Base-by-base conservation (phyloP, 2,113 vertebrate genomes). In the Myxocyprinus asiaticus region DNA sequence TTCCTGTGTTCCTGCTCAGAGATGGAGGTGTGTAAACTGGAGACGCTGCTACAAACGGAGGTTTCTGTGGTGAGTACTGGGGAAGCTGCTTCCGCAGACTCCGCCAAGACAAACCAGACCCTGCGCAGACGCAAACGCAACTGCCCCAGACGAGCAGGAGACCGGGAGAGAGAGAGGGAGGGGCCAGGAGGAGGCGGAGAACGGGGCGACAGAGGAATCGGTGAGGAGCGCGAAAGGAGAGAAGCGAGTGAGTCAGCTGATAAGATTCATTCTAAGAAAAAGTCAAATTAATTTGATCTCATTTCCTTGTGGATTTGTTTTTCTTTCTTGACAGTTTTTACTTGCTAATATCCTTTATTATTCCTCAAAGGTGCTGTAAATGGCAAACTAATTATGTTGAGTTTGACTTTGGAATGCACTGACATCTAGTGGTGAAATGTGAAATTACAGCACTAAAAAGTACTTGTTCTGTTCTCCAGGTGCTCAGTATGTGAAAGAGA, bases 41-140 rank as follows among this genome's bases (percentile, higher is more conserved):
- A 96, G 87, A 95, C 94, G 0, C 87, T 94, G 76, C 88, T 93
- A 17, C 92, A 95, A 80, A 82, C 95, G 0, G 94, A 96, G 63
- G 95, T 95, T 14, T 77, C 94, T 0, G 90, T 94, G 87, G 89
- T 93, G n/a, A 90, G 92, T 17, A 76, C 94, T 2, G 94, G 93
- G 10, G 95, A 94, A 8, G 84, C 83, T 0, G 86, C 81, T 12
- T 92, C 92, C 0, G 91, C 88, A 1, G 94, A 94, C 0, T 56
- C 86, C 0, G 88, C 92, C 15, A 93, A 92, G 51, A 85, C 94
- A 2, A 89, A 94, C 0, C 89, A 92, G 0, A 82, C 88, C 42
- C 84, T 96, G 82, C 93, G 95, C 45, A 91, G 95, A 50, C 91
- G 96, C 53, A 97, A 96, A 72, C 93, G 95, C 33, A 90, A 90